Base-by-base conservation (phyloP, 2,797 vertebrate genomes). In the Falco concolor region DNA sequence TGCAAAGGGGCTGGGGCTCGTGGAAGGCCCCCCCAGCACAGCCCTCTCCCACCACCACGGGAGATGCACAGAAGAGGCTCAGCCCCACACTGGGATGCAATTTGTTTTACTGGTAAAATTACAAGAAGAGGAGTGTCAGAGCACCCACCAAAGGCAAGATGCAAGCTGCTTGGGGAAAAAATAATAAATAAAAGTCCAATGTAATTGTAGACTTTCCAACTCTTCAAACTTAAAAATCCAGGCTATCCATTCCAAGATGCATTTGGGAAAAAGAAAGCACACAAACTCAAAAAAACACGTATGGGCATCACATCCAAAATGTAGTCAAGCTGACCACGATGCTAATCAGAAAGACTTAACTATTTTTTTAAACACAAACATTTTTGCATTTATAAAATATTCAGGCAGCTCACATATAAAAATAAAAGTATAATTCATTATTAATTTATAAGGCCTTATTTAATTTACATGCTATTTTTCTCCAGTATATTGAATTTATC, bases 341-440 rank as follows among this genome's bases (percentile, higher is more conserved):
- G 23, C 75, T 91, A 30, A 92, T 53, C 60, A 78, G 70, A 70
- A 81, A 86, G 52, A 56, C n/a, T 75, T 54, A 56, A 63, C 18
- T 4, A 2, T 36, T 54, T 69, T 83, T 74, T 93, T 52, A 56
- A 92, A 90, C 79, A 93, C 84, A 91, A 94, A 72, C 60, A 89
- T 82, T 94, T 97, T 95, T 93, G 84, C 76, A 70, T 70, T 91
- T 79, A 94, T 91, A 74, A 93, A 96, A 95, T 90, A 95, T 94
- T 96, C 81, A 96, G 73, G 76, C 87, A 82, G 76, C 81, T 95
- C 61, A 42, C 80, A 90, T 56, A 75, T 9, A 84, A 92, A 91
- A 95, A 91, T 50, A 86, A 84, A 94, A 95, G 61, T 38, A 59
- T 12, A 78, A 76, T 4, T 72, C 90, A 95, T 96, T 96, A 97